A percentile compares a stretch with the other conserved stretches of the same genome.
Conservation (phyloP, 2,888 invertebrate species). For the Taphrorychus bicolor region DNA sequence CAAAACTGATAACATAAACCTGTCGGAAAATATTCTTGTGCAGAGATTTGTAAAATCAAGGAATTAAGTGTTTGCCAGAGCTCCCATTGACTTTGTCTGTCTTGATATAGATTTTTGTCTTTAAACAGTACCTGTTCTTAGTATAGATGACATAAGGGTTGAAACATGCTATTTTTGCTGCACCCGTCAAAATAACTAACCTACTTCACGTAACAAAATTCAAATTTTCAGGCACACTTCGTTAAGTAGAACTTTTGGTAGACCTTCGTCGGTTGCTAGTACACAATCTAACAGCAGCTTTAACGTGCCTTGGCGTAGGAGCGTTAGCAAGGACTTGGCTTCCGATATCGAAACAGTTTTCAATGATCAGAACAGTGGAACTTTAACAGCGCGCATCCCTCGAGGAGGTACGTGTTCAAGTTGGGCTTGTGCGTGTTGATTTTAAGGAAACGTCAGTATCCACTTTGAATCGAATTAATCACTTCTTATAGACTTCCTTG, state of each 20-base stretch:
- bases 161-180: no score
- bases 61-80: no score
- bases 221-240: constrained; percentile 56
- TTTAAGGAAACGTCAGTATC: background rate
- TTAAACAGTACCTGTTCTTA: no score
- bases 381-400: constrained; percentile 30
- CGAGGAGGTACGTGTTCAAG: constrained; percentile 67
- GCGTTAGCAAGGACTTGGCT: constrained; percentile 72
- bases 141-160: no score
- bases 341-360: constrained; percentile 78
- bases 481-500: background rate
- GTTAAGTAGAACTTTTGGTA: constrained; percentile 58
- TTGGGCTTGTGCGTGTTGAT: background rate
- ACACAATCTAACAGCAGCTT: constrained; percentile 47
- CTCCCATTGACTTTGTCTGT: no score
- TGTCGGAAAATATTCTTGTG: no score
- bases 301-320: constrained; percentile 66
- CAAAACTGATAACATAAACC: no score
- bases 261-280: constrained; percentile 47
- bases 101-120: no score
- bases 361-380: constrained; percentile 62
- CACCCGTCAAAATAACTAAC: constrained; percentile 8
- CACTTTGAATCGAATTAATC: background rate
- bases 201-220: no score
- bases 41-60: no score